Conservation (phyloP, 1,140 invertebrate genomes). For the Mactra quadrangularis region DNA sequence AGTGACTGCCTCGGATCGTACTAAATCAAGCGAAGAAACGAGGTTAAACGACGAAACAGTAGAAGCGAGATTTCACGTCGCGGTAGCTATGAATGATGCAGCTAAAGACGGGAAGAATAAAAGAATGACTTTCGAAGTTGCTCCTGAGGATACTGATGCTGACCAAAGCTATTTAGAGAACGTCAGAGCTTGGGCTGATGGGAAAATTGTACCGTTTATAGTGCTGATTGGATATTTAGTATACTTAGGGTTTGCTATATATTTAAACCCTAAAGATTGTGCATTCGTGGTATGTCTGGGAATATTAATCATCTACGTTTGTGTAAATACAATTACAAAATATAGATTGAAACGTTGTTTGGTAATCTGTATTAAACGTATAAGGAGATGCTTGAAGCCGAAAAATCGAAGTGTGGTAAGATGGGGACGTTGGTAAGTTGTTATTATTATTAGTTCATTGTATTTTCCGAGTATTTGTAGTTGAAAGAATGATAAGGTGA, state of each 20-base stretch:
- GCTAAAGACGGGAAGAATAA: no score
- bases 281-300: slow-evolving; percentile 26
- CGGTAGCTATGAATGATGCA: no score
- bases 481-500: not conserved
- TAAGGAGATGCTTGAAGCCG: slow-evolving; percentile 15
- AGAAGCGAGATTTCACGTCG: no score
- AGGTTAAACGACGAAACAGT: no score
- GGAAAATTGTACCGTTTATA: not conserved
- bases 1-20: no score
- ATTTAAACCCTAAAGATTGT: slow-evolving; percentile 26
- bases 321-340: slow-evolving; percentile 24
- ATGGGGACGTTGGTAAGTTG: slow-evolving; percentile 15
- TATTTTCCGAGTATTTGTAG: not conserved
- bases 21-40: no score
- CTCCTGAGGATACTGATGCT: no score
- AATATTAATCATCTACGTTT: not conserved
- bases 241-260: slow-evolving; percentile 44
- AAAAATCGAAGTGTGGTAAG: not conserved
- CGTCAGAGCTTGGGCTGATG: no score
- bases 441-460: no score
- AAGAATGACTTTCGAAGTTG: no score
- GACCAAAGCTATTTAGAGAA: no score
- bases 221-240: slow-evolving; percentile 38
- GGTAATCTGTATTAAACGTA: no score
- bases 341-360: not conserved